Evolutionary conservation across 2,888 invertebrate species (phyloP), one percentile per base, ranked within the genome.

Genomic region (Cyclophora albipunctata): DNA sequence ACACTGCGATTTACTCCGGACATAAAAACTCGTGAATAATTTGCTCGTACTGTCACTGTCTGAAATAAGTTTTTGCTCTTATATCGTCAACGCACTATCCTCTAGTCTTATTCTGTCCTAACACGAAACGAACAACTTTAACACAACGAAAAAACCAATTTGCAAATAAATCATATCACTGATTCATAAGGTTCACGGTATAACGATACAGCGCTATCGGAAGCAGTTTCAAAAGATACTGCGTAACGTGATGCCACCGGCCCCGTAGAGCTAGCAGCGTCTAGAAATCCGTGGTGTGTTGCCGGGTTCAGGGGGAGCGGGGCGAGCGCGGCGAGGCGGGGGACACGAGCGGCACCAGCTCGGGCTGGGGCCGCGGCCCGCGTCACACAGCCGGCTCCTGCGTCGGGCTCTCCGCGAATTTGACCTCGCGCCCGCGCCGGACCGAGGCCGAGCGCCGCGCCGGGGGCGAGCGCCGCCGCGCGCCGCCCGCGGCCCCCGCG

Each of bases 341-440:
- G 71, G 67, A 45, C 72, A 84, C 78, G 56, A 88, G 88, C 84
- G 89, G 89, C 84, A 85, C 87, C 84, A 88, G 88, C 79, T 87
- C 89, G 57, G 75, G 83, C 85, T 84, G 87, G 84, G 71, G 87
- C 86, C 86, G 84, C 85, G 74, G 85, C 86, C 81, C 84, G 77
- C 80, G 89, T 89, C 89, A 89, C 83, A 86, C 86, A 53, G 69
- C 68, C 47, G 84, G 81, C 64, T 79, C 79, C 37, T 68, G 58
- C 20, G 69, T 64, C 51, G 75, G 57, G 57, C 73, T 69, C 73
- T 89, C 89, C 47, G 87, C 89, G 55, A 90, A 90, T 71, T 90
- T 90, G 45, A 90, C 90, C 66, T 90, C 90, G 47, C 90, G 78
- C 41, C 81, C 81, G 59, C 87, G 82, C 4, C 89, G 76, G 70